Evolutionary conservation across 2,797 vertebrate genomes (phyloP).

Genomic region (Hirundo rustica): DNA sequence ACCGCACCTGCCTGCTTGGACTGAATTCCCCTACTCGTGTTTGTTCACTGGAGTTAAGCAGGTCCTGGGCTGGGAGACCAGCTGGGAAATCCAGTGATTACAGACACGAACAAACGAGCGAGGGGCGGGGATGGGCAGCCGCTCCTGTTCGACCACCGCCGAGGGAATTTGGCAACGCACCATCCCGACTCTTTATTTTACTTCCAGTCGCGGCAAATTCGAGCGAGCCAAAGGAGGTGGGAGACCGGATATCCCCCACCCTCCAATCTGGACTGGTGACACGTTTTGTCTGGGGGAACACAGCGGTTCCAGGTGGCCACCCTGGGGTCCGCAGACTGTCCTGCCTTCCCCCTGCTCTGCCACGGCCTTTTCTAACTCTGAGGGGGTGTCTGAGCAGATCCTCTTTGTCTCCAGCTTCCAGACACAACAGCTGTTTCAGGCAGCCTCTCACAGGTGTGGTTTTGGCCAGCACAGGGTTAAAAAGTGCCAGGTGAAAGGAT

Average conservation of each 20-base stretch:
- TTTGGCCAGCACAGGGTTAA: neutral
- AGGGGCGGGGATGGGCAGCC: conserved; percentile 12
- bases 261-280: conserved; percentile 25
- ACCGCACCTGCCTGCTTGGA: conserved; percentile 59
- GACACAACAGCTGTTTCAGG: neutral
- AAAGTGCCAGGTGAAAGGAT: neutral
- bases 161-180: neutral
- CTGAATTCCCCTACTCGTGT: neutral
- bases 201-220: neutral
- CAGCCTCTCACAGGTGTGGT: neutral
- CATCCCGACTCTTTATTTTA: neutral
- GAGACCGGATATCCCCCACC: conserved; percentile 8
- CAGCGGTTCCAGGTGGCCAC: neutral
- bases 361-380: accelerated
- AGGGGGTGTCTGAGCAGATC: neutral
- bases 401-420: neutral
- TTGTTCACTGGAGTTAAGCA: conserved; percentile 20
- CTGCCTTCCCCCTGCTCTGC: neutral
- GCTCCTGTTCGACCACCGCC: neutral
- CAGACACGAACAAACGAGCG: neutral
- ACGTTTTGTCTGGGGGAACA: neutral
- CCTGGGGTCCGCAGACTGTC: neutral
- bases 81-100: conserved; percentile 40
- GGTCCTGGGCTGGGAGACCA: conserved; percentile 34
- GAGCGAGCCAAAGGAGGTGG: conserved; percentile 18